phyloP scores from a whole-genome alignment of 2,113 vertebrate genomes.

The Zosterops japonicus region DNA sequence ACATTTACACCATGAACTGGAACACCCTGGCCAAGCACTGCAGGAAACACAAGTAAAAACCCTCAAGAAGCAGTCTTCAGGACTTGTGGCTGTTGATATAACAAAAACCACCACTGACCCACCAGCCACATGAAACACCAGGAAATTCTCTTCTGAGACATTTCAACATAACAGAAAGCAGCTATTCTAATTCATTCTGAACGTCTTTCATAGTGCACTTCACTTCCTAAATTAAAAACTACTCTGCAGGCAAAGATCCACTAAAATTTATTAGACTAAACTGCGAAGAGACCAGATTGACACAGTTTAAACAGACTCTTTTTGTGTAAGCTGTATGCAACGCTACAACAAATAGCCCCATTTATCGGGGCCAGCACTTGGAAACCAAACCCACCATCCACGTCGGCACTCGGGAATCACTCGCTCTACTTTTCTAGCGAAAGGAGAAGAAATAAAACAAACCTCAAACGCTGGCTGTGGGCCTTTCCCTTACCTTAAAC shows the following conservation, averaged over 20 bases:
- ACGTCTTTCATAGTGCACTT: neutral
- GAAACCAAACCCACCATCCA: neutral
- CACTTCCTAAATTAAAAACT: neutral
- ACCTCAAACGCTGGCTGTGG: accelerated
- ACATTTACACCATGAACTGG: neutral
- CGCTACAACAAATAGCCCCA: accelerated
- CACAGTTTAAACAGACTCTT: neutral
- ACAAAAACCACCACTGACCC: neutral
- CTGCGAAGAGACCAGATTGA: accelerated
- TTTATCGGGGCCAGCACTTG: neutral
- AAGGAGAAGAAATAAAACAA: accelerated
- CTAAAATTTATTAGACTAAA: neutral
- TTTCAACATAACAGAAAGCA: accelerated
- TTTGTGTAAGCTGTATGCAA: accelerated
- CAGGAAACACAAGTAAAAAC: neutral
- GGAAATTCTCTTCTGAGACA: neutral
- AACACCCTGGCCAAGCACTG: accelerated
- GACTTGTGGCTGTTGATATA: neutral
- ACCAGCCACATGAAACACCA: neutral
- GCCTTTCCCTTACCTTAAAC: slow-evolving; percentile 74
- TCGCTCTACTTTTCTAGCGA: accelerated
- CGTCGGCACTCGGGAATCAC: accelerated
- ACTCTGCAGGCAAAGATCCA: accelerated
- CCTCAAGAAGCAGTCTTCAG: neutral
- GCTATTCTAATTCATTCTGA: neutral